A percentile compares a stretch with the other conserved stretches of the same genome.
phyloP scores from a whole-genome alignment of 2,113 vertebrate genomes.

The Phrynocephalus versicolor region DNA sequence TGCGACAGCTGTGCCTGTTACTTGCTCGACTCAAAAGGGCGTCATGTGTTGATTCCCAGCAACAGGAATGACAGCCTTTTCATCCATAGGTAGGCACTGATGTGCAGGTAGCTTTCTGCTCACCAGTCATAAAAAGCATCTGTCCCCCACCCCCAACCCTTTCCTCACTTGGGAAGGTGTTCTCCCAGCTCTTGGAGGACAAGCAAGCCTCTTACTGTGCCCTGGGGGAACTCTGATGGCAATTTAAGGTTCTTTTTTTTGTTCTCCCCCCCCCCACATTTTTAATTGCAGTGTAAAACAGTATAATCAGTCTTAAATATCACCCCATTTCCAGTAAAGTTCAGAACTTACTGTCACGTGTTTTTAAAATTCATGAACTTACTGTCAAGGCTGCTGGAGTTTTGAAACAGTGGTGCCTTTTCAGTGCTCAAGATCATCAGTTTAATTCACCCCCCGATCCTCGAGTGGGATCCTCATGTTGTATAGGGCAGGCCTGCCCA shows the following conservation, averaged over 20 bases:
- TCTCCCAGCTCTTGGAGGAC: background rate
- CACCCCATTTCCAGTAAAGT: constrained; percentile 4
- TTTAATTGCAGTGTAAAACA: background rate
- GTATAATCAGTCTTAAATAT: background rate
- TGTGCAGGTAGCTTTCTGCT: background rate
- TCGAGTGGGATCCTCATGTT: background rate
- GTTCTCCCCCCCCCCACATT: background rate
- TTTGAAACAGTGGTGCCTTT: background rate
- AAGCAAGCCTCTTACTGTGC: too few relatives aligned
- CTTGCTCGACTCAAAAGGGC: background rate
- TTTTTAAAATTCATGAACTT: background rate
- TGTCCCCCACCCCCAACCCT: background rate
- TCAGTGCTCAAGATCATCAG: background rate
- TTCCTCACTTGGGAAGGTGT: background rate
- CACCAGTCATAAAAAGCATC: background rate
- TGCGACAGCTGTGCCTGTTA: too few relatives aligned
- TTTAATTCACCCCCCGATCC: background rate
- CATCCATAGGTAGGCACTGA: background rate
- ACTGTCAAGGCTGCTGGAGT: background rate
- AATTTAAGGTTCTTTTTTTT: background rate
- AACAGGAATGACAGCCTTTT: background rate
- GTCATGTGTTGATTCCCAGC: background rate
- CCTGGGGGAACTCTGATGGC: background rate
- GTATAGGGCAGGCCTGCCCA: too few relatives aligned
- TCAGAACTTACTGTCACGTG: background rate